Evolutionary conservation across 2,888 invertebrate species (phyloP), one percentile per base, ranked within the genome.

Genomic region (Eilema caniola): DNA sequence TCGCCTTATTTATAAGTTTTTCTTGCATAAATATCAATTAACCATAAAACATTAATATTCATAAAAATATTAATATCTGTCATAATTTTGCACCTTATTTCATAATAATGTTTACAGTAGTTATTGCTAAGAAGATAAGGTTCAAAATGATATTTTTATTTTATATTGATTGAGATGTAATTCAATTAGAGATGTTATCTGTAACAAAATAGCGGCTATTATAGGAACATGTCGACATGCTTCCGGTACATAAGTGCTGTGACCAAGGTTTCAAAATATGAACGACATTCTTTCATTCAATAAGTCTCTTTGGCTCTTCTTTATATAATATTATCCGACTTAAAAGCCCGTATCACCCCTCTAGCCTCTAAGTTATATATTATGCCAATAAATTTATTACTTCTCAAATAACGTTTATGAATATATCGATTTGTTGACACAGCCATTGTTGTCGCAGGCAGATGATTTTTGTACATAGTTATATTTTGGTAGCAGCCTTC

Each of bases 171-270:
- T 65, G 59, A 77, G 74, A 76, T 82, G 66, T 62, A 61, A 41
- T 66, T 47, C 47, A 69, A 41, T 65, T 53, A 57, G 70, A 79
- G 82, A 84, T 84, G 62, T 4, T 75, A 83, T 83, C 77, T 74
- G 59, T 57, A 53, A 62, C n/a, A 67, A 61, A 72, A 71, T 71
- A 73, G 69, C 73, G 72, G 76, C 77, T 69, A 71, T 64, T 41
- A 24, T 69, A 70, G 59, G 57, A 41, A 75, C 67, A 83, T 84
- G 75, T 79, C 72, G 69, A 31, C 69, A 77, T 62, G 53, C 75
- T 77, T 85, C 79, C 82, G 77, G 70, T 16, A 53, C 67, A 75
- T 81, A 76, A 83, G 78, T 76, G 73, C 71, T 62, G 10, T 62
- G 8, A 53, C n/a, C 62, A 78, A 76, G 69, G 67, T 60, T 71